Percentiles rank a stretch among this genome's conserved stretches.
Conservation (phyloP, 2,113 vertebrate genomes). For the Terrapene triunguis region DNA sequence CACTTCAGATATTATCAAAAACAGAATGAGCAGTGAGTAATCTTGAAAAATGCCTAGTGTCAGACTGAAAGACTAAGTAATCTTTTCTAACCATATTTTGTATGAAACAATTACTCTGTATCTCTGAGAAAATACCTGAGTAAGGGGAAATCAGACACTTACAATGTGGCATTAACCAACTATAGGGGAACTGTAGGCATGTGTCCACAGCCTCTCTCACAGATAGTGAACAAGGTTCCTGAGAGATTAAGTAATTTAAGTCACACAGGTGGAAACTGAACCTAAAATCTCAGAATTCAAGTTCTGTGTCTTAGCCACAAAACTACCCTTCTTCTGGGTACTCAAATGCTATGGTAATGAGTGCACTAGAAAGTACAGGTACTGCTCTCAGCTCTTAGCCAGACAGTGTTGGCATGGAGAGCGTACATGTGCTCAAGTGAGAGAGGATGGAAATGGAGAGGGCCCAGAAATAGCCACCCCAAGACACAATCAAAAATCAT, state of each 20-base stretch:
- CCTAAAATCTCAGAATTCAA: not conserved
- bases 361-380: not conserved
- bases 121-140: not conserved
- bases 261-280: not conserved
- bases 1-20: constrained; percentile 54
- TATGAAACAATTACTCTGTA: not conserved
- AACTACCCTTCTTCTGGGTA: not conserved
- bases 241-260: not conserved
- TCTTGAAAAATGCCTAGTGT: constrained; percentile 37
- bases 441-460: not conserved
- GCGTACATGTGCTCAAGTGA: not conserved
- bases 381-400: not conserved
- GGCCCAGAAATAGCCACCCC: constrained; percentile 3
- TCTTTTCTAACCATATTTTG: constrained; percentile 37
- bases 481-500: constrained; percentile 13
- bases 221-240: not conserved
- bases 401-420: not conserved
- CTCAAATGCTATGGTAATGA: not conserved
- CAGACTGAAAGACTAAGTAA: constrained; percentile 11
- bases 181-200: not conserved
- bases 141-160: not conserved
- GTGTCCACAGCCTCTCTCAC: not conserved
- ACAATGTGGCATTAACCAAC: not conserved
- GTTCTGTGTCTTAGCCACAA: not conserved
- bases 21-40: constrained; percentile 23